Percentiles rank a stretch among this genome's conserved stretches.
Conservation (phyloP, 2,888 invertebrate species). For the Teleogryllus oceanicus region DNA sequence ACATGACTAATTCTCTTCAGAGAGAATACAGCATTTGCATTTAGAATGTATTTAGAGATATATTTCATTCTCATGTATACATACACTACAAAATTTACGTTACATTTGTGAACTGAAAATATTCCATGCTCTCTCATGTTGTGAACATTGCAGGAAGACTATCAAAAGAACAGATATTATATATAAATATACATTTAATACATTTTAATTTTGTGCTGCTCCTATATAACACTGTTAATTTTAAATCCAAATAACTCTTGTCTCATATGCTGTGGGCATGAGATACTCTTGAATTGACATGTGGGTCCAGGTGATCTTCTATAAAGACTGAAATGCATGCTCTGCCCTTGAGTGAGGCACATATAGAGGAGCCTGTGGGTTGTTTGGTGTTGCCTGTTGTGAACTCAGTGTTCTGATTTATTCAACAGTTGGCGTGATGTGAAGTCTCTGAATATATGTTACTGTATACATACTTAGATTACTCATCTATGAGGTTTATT, state of each 20-base stretch:
- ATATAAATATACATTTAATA: neutral
- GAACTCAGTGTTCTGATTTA: conserved; percentile 12
- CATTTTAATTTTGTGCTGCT: neutral
- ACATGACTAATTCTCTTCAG: neutral
- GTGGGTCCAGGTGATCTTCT: conserved; percentile 1
- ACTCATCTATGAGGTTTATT: neutral
- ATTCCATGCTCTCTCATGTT: neutral
- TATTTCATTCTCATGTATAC: conserved; percentile 18
- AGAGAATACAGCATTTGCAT: neutral
- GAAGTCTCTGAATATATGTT: conserved; percentile 5
- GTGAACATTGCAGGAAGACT: neutral
- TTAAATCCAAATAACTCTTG: neutral
- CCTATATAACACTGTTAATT: neutral
- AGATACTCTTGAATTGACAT: neutral
- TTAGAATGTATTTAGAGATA: neutral
- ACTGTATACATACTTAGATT: neutral
- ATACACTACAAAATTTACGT: neutral
- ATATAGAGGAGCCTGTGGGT: conserved; percentile 18
- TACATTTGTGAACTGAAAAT: conserved; percentile 2
- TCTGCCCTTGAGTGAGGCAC: conserved; percentile 9
- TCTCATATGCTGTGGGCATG: neutral
- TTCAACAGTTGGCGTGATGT: conserved; percentile 10
- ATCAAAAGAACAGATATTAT: neutral
- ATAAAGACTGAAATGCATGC: conserved; percentile 9
- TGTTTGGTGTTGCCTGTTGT: conserved; percentile 18